phyloP scores from a whole-genome alignment of 37 sponge, comb jelly and placozoan species.

The Crambe crambe region DNA sequence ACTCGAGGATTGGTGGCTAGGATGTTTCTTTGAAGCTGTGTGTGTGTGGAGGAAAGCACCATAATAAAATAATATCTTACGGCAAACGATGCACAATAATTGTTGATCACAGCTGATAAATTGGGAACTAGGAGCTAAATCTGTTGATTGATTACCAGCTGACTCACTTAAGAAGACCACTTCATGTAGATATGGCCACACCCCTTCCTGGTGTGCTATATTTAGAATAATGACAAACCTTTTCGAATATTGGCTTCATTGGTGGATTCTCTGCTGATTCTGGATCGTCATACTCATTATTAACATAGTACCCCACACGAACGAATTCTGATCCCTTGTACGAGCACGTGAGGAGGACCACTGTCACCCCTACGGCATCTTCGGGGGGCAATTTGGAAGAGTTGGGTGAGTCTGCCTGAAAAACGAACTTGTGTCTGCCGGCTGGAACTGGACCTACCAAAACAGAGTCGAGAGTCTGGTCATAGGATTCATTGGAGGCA shows the following conservation, averaged over 20 bases:
- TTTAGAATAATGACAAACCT: constrained; percentile 52
- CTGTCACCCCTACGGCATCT: constrained; percentile 95
- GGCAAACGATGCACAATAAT: too few relatives aligned
- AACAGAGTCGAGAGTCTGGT: constrained; percentile 93
- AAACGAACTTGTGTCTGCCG: constrained; percentile 95
- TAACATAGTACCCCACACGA: constrained; percentile 96
- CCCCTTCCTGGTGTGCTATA: neutral
- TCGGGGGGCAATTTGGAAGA: constrained; percentile 75
- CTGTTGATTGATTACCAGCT: neutral
- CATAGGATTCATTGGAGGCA: constrained; percentile 87
- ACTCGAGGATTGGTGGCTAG: constrained; percentile 95
- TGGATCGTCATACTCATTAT: constrained; percentile 92
- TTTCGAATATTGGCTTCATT: constrained; percentile 76
- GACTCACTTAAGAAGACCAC: neutral
- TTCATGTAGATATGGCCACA: too few relatives aligned
- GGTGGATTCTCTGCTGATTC: constrained; percentile 90
- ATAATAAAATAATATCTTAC: too few relatives aligned
- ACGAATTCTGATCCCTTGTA: constrained; percentile 90
- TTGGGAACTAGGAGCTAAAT: too few relatives aligned
- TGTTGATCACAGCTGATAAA: too few relatives aligned
- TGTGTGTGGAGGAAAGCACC: too few relatives aligned
- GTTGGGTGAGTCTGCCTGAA: constrained; percentile 92
- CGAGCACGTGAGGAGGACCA: constrained; percentile 92
- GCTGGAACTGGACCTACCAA: constrained; percentile 97
- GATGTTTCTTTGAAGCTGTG: constrained; percentile 89